Evolutionary conservation across 2,888 invertebrate genomes (phyloP), one percentile per base, ranked within the genome.

Genomic region (Pterobdella sp.): DNA sequence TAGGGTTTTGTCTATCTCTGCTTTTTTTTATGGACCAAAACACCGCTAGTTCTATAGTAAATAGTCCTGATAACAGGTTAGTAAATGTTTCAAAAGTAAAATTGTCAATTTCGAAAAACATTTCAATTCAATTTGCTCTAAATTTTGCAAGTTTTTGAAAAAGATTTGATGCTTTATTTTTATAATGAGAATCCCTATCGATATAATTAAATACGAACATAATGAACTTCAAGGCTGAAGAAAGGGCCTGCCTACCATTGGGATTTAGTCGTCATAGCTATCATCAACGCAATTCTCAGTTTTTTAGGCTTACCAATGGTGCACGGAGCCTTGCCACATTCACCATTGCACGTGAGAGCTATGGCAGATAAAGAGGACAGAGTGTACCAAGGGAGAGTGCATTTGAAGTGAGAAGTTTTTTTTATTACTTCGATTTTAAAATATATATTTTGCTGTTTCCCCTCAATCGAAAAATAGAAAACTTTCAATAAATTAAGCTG

Each of bases 11-110:
- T 71, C 82, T 88, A 3, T 88, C 87, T 0, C 83, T 88, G 73
- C 84, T 88, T 52, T 87, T 88, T 81, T 88, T 88, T 80, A 87
- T 88, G 86, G 88, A 88, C 79, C 88, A 88, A 80, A 88, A 87
- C 80, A 88, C 88, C 76, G 86, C 87, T 32, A 85, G 85, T 71
- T 87, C 88, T 49, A 87, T 88, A 80, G 87, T 88, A 75, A 87
- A 87, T 81, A 87, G 86, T 76, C 86, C 86, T 10, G 85, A 86
- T 74, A 87, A 88, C 80, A 88, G 87, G 87, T 87, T 79, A 80
- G 85, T 79, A 36, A 1, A 3, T 26, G 7, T 63, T 63, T n/a
- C n/a, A 63, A 63, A 49, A 49, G n/a, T 63, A n/a, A 26, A 63
- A 63, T 63, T 63, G n/a, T 63, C 7, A 63, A 63, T 63, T 63